Conservation (phyloP, 1,140 invertebrate species). For the Calliphora vicina region DNA sequence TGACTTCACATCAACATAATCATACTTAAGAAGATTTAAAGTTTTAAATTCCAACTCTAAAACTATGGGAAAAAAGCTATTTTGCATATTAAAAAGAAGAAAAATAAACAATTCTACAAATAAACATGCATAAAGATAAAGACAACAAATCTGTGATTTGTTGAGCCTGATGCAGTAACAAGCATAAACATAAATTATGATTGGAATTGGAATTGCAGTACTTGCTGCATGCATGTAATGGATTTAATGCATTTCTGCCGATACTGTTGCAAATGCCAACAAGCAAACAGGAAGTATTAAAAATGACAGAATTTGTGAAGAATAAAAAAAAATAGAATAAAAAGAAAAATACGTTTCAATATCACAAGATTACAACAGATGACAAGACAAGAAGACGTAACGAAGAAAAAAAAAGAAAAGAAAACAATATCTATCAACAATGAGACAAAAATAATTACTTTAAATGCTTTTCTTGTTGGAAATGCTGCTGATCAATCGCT, state of each 20-base stretch:
- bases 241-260: not conserved
- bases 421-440: not conserved
- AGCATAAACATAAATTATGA: constrained; percentile 1
- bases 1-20: too few relatives aligned
- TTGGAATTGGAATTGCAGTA: not conserved
- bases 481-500: not conserved
- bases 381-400: not conserved
- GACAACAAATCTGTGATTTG: not conserved
- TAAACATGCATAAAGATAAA: not conserved
- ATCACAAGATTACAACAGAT: not conserved
- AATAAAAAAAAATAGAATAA: not conserved
- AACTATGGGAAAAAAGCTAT: too few relatives aligned
- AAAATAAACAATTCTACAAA: too few relatives aligned
- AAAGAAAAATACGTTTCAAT: not conserved
- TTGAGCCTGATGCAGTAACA: too few relatives aligned
- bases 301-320: too few relatives aligned
- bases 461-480: not conserved
- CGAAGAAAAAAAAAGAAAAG: not conserved
- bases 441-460: not conserved
- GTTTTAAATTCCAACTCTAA: too few relatives aligned
- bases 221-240: not conserved
- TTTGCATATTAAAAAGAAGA: too few relatives aligned
- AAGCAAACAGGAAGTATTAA: not conserved
- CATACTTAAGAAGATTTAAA: too few relatives aligned
- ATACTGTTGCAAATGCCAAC: not conserved